Evolutionary conservation across 2,113 vertebrate genomes (phyloP), one percentile per base, ranked within the genome.

Genomic region (Eulemur macaco): DNA sequence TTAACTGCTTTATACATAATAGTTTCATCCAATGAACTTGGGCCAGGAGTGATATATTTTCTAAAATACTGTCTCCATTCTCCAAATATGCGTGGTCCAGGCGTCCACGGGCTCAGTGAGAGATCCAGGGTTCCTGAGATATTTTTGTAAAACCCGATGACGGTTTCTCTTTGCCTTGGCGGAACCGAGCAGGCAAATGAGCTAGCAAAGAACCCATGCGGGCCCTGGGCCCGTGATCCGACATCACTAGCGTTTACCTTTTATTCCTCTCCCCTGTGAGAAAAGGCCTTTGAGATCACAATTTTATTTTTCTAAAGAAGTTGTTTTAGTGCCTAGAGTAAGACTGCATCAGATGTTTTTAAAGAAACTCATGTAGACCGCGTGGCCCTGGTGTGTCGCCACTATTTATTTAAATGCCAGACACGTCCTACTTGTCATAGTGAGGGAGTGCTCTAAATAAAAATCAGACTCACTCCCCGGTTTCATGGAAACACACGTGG

Each of bases 251-350:
- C 47, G 0, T 60, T 25, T 52, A 31, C 5, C 74, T 47, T 71
- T 77, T 81, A 37, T 39, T 88, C 71, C 68, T 58, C 66, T 74
- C 91, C 90, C 66, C 37, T 45, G 3, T 42, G 88, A 91, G 73
- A 81, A 89, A 94, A 97, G 95, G 80, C 97, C 94, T 98, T 96
- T 73, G 27, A 92, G 88, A 93, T 87, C 31, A 73, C 91, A 60
- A 1, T 50, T 95, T 91, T 93, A 95, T 91, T 89, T 95, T 96
- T 96, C 76, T 97, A 93, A 84, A 94, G 58, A 91, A 27, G 25
- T 91, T 47, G 45, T 88, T 89, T 95, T 74, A 69, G 93, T 97
- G 96, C 94, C 84, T 73, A n/a, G 42, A 90, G 34, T 37, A 81
- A 92, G 84, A 82, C 68, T 3, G 21, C 47, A 14, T 89, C 76